Evolutionary conservation across 2,888 invertebrate genomes (phyloP).

Genomic region (Apamea crenata): DNA sequence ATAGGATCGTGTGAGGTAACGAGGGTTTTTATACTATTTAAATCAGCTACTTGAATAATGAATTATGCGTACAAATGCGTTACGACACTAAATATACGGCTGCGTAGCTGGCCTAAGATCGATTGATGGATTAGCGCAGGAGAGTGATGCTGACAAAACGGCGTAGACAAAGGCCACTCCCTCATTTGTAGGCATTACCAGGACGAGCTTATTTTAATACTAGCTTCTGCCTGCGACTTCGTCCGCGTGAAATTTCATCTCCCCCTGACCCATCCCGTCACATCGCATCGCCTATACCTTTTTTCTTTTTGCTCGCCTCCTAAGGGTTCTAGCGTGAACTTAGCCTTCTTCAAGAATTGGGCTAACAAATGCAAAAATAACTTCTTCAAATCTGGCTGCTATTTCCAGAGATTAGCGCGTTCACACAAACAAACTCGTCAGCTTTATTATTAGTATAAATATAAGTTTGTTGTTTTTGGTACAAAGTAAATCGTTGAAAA

Average conservation of each 20-base stretch:
- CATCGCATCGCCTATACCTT: too few relatives aligned
- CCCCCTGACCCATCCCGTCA: too few relatives aligned
- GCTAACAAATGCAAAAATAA: too few relatives aligned
- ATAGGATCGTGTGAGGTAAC: not conserved
- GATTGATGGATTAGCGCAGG: constrained; percentile 39
- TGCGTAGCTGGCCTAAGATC: constrained; percentile 26
- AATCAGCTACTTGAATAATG: constrained; percentile 25
- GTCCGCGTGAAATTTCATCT: too few relatives aligned
- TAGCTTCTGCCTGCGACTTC: too few relatives aligned
- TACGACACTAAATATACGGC: constrained; percentile 22
- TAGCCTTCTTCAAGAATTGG: too few relatives aligned
- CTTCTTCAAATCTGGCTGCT: too few relatives aligned
- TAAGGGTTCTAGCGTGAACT: too few relatives aligned
- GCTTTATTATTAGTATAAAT: too few relatives aligned
- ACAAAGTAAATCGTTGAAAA: not conserved
- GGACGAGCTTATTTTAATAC: not conserved
- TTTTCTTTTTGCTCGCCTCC: too few relatives aligned
- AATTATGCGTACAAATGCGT: constrained; percentile 15
- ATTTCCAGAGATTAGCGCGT: too few relatives aligned
- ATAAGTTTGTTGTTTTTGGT: not conserved
- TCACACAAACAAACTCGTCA: too few relatives aligned
- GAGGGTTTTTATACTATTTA: constrained; percentile 13
- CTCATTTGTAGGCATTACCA: constrained; percentile 22
- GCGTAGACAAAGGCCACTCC: constrained; percentile 15
- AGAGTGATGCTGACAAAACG: constrained; percentile 20